Base-by-base conservation (phyloP, 2,888 invertebrate genomes). In the Acrobasis consociella region DNA sequence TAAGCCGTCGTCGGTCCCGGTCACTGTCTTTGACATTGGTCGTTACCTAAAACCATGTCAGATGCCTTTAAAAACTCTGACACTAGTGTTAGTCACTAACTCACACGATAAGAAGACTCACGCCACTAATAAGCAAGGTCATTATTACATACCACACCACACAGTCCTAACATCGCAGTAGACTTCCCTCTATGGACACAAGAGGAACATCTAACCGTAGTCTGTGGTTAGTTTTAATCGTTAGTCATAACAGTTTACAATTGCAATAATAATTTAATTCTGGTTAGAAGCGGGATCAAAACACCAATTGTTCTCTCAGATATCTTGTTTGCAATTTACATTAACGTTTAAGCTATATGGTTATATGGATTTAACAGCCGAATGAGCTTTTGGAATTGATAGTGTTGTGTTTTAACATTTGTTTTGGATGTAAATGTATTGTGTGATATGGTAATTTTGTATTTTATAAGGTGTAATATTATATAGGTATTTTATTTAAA, bases 211-310 rank as follows among this genome's bases (percentile, higher is more conserved):
- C 55, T 5, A 1, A 2, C 9, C 22, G 39, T 56, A 13, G 13
- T 42, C 55, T n/a, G 85, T 70, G 90, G 90, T 87, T 85, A 86
- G 85, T 88, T 88, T 87, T 87, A 89, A 90, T 87, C 78, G 81
- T 74, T 70, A 69, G 80, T 83, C 87, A 74, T 92, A 91, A 91
- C 87, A 80, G 81, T 91, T 89, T 86, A 90, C 85, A 85, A 82
- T 82, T 77, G 86, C 83, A 87, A 91, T 89, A 90, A 87, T 89
- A 89, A 90, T 91, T 90, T 87, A 82, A 86, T 78, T 86, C 81
- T 75, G 79, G 83, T 82, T 82, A 77, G 74, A 80, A 76, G 73
- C 65, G 72, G 83, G 83, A 84, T 84, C 85, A 83, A 81, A 86
- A 87, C 82, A 82, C 69, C 78, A 79, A 80, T 86, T 86, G 56